phyloP scores from a whole-genome alignment of 2,888 invertebrate species.

The Trissolcus brochymenae region DNA sequence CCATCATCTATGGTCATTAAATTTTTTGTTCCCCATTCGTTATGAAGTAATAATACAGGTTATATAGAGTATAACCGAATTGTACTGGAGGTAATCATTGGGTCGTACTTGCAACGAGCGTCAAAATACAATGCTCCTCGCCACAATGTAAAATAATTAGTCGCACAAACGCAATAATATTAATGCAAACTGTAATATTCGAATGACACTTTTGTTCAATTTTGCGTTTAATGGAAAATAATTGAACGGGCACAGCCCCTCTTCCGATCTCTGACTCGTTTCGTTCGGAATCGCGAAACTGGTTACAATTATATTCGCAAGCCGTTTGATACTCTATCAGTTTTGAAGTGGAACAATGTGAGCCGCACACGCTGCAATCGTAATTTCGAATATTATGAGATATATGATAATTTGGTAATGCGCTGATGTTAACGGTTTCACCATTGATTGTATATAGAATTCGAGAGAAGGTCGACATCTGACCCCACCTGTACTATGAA shows the following conservation, averaged over 20 bases:
- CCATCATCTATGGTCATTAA: too few species aligned
- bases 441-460: too few species aligned
- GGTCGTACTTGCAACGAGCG: conserved; percentile 21
- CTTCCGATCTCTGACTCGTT: conserved; percentile 1
- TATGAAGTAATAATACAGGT: neutral
- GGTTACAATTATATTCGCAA: conserved; percentile 18
- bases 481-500: too few species aligned
- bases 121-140: conserved; percentile 29
- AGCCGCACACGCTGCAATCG: neutral
- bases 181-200: conserved; percentile 37
- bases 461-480: too few species aligned
- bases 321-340: neutral
- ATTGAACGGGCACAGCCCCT: conserved; percentile 15
- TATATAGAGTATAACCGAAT: too few species aligned
- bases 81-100: conserved; percentile 23
- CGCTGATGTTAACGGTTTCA: too few species aligned
- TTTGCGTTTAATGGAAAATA: conserved; percentile 27
- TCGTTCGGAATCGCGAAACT: conserved; percentile 36
- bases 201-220: conserved; percentile 41
- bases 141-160: conserved; percentile 44
- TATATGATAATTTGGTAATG: too few species aligned
- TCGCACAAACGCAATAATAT: conserved; percentile 35
- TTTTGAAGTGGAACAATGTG: neutral
- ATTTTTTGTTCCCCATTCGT: neutral
- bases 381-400: neutral